phyloP scores from a whole-genome alignment of 2,888 invertebrate species.

The Coelopa pilipes region DNA sequence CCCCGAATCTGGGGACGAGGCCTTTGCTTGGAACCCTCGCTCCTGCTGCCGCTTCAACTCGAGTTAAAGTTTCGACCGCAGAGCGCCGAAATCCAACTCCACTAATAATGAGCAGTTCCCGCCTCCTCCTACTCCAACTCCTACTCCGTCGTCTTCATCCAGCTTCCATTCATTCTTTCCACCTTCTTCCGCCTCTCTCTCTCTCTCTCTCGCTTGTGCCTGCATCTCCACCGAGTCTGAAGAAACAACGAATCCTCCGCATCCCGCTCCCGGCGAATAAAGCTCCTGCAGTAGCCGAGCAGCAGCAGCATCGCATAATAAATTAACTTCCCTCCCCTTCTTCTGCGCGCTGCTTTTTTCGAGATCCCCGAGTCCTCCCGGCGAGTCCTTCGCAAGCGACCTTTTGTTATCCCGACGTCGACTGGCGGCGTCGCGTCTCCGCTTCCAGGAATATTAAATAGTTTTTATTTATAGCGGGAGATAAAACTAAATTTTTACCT shows the following conservation, averaged over 20 bases:
- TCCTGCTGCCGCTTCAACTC: background rate
- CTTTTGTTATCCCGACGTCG: background rate
- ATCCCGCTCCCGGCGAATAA: background rate
- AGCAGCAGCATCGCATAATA: constrained; percentile 37
- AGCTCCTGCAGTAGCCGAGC: background rate
- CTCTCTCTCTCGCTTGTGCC: too few species aligned
- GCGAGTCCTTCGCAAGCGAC: background rate
- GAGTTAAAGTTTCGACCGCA: background rate
- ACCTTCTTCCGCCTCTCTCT: too few species aligned
- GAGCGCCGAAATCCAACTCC: constrained; percentile 5
- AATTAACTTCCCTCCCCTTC: constrained; percentile 41
- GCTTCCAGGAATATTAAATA: constrained; percentile 57
- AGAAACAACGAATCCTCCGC: background rate
- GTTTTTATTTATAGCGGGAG: constrained; percentile 59
- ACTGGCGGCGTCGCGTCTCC: constrained; percentile 37
- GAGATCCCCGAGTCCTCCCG: background rate
- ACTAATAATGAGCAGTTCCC: constrained; percentile 12
- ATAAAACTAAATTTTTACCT: constrained; percentile 42
- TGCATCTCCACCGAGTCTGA: too few species aligned
- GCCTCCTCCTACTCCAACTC: background rate
- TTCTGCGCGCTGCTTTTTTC: constrained; percentile 32
- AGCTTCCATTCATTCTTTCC: too few species aligned
- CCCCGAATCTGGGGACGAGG: background rate
- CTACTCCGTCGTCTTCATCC: background rate
- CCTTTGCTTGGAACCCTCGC: background rate